Percentiles rank a stretch among this genome's conserved stretches.
Conservation (phyloP, 2,113 vertebrate species). For the Erinaceus europaeus region DNA sequence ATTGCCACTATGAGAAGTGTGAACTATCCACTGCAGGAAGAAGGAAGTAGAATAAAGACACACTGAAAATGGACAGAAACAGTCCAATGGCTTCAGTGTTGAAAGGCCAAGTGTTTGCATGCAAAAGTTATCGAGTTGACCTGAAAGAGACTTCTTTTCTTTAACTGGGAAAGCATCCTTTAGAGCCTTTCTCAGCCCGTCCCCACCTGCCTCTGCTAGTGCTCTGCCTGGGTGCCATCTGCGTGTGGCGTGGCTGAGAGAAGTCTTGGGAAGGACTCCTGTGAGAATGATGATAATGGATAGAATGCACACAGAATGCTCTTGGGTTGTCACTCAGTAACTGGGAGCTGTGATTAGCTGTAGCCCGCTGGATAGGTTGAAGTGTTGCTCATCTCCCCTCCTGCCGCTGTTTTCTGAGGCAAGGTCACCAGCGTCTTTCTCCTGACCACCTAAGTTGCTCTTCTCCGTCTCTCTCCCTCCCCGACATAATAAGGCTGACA, state of each 20-base stretch:
- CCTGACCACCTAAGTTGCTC: neutral
- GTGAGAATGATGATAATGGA: neutral
- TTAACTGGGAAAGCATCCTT: neutral
- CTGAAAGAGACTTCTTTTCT: constrained; percentile 33
- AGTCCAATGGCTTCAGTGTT: neutral
- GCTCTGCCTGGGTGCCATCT: neutral
- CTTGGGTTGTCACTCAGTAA: neutral
- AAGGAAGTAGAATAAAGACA: neutral
- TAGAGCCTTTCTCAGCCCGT: neutral
- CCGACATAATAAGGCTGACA: neutral
- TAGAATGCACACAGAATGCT: neutral
- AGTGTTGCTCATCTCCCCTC: neutral
- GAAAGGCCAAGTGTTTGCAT: constrained; percentile 1
- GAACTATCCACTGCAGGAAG: neutral
- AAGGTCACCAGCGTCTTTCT: neutral
- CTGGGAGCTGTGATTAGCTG: neutral
- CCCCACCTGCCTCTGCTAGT: neutral
- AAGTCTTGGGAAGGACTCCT: neutral
- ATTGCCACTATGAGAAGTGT: neutral
- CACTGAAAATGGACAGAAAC: neutral
- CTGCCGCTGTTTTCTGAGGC: neutral
- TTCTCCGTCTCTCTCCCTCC: neutral
- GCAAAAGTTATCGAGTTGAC: constrained; percentile 7
- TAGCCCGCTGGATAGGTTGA: neutral
- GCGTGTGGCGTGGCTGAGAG: neutral